Evolutionary conservation across 2,113 vertebrate species (phyloP).

Genomic region (Cheirogaleus medius): DNA sequence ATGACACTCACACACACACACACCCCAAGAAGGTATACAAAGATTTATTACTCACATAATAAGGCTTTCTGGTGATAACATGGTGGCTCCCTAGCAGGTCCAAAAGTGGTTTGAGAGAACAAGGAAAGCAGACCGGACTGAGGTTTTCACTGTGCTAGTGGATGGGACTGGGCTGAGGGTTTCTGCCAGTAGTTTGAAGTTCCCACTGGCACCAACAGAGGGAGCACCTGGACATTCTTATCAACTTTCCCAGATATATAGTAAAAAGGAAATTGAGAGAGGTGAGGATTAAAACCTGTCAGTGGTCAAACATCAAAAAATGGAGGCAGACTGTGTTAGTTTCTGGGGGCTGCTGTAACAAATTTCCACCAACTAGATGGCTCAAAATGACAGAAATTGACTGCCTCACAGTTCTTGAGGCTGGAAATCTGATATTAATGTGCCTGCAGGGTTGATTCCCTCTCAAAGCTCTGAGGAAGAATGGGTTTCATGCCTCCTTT

Average conservation of each 20-base stretch:
- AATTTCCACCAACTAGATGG: background rate
- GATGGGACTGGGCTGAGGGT: fast-evolving
- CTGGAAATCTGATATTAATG: background rate
- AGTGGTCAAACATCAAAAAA: background rate
- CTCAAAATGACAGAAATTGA: background rate
- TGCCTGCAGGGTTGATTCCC: background rate
- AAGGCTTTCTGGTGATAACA: background rate
- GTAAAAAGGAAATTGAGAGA: background rate
- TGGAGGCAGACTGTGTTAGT: background rate
- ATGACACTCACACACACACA: background rate
- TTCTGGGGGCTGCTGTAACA: background rate
- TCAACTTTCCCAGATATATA: background rate
- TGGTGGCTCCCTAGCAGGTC: background rate
- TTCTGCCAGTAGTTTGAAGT: background rate
- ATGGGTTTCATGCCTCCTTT: background rate
- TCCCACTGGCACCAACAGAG: no score
- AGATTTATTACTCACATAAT: background rate
- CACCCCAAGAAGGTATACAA: background rate
- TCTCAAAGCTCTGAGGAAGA: background rate
- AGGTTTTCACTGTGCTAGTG: background rate
- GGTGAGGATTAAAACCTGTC: background rate
- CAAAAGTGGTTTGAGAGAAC: background rate
- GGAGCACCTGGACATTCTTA: background rate
- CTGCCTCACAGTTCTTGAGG: background rate
- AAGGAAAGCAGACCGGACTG: background rate